Evolutionary conservation across 2,797 vertebrate genomes (phyloP).

Genomic region (Australoheros facetus): DNA sequence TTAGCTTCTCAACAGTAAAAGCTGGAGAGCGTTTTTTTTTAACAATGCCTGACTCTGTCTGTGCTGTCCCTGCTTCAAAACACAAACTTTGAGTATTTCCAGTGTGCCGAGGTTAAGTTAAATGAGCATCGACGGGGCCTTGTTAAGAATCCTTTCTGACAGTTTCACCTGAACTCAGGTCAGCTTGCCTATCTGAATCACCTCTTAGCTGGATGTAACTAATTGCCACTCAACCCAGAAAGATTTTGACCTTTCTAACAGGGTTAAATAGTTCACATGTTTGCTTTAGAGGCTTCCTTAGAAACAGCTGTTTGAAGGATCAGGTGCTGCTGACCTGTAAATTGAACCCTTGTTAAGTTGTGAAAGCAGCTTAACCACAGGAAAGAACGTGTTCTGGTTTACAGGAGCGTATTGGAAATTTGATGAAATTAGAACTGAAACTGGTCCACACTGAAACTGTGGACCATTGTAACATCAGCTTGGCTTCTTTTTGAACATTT

Average conservation of each 20-base stretch:
- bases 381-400: conserved; percentile 29
- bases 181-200: conserved; percentile 57
- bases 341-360: conserved; percentile 37
- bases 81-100: not conserved
- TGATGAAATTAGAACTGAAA: not conserved
- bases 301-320: conserved; percentile 47
- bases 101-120: conserved; percentile 37
- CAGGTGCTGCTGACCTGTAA: conserved; percentile 61
- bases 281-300: conserved; percentile 47
- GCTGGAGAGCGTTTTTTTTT: not conserved
- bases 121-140: conserved; percentile 11
- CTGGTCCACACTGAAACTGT: not conserved
- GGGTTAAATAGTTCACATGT: conserved; percentile 67
- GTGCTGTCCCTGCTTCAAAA: not conserved
- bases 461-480: not conserved
- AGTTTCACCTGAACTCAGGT: conserved; percentile 49
- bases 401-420: not conserved
- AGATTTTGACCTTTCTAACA: conserved; percentile 49
- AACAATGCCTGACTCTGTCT: not conserved
- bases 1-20: conserved; percentile 5
- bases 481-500: not conserved
- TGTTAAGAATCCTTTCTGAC: conserved; percentile 54
- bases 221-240: conserved; percentile 50
- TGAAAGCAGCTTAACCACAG: conserved; percentile 39
- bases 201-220: conserved; percentile 33